A percentile compares a stretch with the other conserved stretches of the same genome.
Evolutionary conservation across 1,140 invertebrate species (phyloP).

Genomic region (Helicoverpa zea): DNA sequence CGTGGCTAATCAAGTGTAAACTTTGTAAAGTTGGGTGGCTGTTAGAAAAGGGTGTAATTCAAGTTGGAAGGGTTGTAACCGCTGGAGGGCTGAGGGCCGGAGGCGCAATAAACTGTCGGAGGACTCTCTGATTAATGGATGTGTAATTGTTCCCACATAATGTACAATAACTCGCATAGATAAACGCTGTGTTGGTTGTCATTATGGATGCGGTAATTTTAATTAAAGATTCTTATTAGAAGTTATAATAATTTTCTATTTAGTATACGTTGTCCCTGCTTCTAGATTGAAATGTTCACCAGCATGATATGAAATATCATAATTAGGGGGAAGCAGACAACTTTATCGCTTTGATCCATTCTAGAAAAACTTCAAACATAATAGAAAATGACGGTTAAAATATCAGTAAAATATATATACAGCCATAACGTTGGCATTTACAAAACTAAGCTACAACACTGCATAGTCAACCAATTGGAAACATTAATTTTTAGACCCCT

Average conservation of each 20-base stretch:
- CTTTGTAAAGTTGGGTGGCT: constrained; percentile 61
- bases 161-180: constrained; percentile 76
- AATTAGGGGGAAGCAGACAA: too few species aligned
- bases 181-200: constrained; percentile 60
- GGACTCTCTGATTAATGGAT: constrained; percentile 75
- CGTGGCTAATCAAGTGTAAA: constrained; percentile 75
- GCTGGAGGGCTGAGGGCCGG: constrained; percentile 59
- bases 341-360: too few species aligned
- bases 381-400: too few species aligned
- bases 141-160: constrained; percentile 82
- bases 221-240: background rate
- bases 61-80: constrained; percentile 68
- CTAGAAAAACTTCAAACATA: too few species aligned
- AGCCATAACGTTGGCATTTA: constrained; percentile 7
- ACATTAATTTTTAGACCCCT: constrained; percentile 70
- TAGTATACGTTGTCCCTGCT: background rate
- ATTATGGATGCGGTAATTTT: constrained; percentile 23
- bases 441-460: background rate
- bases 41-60: constrained; percentile 66
- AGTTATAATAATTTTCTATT: background rate
- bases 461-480: constrained; percentile 42
- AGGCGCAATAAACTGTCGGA: constrained; percentile 66
- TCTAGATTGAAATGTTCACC: too few species aligned
- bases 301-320: too few species aligned
- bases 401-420: background rate